Evolutionary conservation across 2,113 vertebrate genomes (phyloP).

Genomic region (Psettodes erumei): DNA sequence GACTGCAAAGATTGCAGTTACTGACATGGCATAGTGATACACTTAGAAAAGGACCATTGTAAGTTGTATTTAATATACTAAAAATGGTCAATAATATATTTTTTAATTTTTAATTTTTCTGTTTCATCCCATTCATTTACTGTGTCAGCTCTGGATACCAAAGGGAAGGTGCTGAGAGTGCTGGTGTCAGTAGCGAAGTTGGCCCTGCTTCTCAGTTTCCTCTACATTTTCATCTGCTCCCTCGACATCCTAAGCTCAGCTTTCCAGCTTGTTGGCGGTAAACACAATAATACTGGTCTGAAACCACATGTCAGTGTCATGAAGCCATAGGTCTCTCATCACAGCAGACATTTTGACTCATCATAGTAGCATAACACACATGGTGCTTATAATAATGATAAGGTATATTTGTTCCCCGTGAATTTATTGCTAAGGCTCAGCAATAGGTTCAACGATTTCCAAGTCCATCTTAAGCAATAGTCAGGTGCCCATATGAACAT

Average conservation of each 20-base stretch:
- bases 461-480: neutral
- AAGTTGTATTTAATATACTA: neutral
- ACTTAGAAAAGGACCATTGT: neutral
- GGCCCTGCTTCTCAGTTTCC: constrained; percentile 85
- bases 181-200: constrained; percentile 82
- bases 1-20: neutral
- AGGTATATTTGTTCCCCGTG: too few species aligned
- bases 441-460: neutral
- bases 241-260: constrained; percentile 94
- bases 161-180: constrained; percentile 84
- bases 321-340: neutral
- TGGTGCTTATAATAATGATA: neutral
- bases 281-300: neutral
- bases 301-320: neutral
- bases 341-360: neutral
- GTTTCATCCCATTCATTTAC: neutral
- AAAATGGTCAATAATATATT: neutral
- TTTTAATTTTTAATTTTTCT: neutral
- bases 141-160: constrained; percentile 86
- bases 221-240: constrained; percentile 96
- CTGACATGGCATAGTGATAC: neutral
- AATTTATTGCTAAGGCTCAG: too few species aligned
- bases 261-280: constrained; percentile 97
- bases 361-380: neutral
- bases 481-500: neutral